A percentile compares a stretch with the other conserved stretches of the same genome.
Evolutionary conservation across 2,888 invertebrate genomes (phyloP).

Genomic region (Vanessa cardui): DNA sequence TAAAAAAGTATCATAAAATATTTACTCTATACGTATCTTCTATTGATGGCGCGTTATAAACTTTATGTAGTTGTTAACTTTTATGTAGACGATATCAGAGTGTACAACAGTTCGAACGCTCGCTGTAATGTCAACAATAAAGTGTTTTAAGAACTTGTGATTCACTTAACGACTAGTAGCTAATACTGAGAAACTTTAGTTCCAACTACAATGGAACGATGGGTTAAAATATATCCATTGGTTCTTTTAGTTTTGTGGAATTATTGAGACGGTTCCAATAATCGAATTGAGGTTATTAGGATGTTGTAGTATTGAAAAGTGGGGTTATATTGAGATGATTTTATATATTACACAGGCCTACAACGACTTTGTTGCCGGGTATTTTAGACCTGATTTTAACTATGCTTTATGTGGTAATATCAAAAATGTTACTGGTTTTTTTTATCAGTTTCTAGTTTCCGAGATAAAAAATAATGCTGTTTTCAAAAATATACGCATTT

Average conservation of each 20-base stretch:
- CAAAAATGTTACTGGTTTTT: too few species aligned
- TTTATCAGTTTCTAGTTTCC: too few species aligned
- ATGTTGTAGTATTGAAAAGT: neutral
- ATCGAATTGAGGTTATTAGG: neutral
- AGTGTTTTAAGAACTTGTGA: constrained; percentile 39
- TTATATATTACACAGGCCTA: too few species aligned
- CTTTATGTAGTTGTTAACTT: constrained; percentile 72
- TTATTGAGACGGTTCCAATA: neutral
- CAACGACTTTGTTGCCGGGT: too few species aligned
- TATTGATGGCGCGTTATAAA: constrained; percentile 71
- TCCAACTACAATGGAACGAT: neutral
- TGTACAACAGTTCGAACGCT: constrained; percentile 34
- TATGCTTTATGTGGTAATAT: too few species aligned
- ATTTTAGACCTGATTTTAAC: too few species aligned
- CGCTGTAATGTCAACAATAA: constrained; percentile 37
- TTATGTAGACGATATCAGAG: constrained; percentile 58
- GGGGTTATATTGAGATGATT: neutral
- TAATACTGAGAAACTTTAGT: constrained; percentile 17
- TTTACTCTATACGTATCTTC: constrained; percentile 57
- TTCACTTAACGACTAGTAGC: constrained; percentile 34
- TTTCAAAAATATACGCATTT: too few species aligned
- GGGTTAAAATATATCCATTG: neutral
- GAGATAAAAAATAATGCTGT: too few species aligned
- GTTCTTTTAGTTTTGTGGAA: neutral
- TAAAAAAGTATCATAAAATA: constrained; percentile 63